Evolutionary conservation across 2,113 vertebrate species (phyloP), one percentile per base, ranked within the genome.

Genomic region (Micronycteris hirsuta): DNA sequence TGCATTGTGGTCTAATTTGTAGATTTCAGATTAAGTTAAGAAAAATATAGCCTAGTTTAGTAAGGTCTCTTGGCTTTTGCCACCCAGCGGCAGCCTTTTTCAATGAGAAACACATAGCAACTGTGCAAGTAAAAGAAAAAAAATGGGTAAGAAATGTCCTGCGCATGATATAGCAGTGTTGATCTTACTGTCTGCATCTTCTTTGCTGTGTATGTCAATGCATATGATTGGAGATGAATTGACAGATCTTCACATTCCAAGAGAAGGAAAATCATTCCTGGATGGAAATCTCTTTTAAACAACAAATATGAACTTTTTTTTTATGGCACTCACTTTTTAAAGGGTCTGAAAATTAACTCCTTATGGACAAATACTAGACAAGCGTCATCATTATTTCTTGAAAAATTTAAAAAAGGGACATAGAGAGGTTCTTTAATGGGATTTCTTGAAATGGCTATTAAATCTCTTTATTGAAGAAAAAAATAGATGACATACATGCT

Each of bases 391-490:
- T 96, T 97, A 97, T 93, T 92, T 96, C 89, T 95, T 96, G 86
- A 77, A 97, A 93, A 97, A 78, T 83, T 94, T 89, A 76, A 81
- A 87, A 96, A 95, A 96, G 97, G 97, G 97, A 97, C 95, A 96
- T 97, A 96, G 97, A 98, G 97, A 98, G 95, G 93, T 96, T 97
- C 87, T 98, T 96, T 83, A 93, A 97, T 33, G 85, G 96, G 86
- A 96, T 74, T 93, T 97, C 96, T 98, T 97, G 96, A 97, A 97
- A 97, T 96, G 96, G 87, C 97, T 95, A 96, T 97, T 98, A 97
- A 97, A 89, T 96, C 49, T 97, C 98, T 98, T 97, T 98, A 93
- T 97, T 98, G 97, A 98, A 98, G 97, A 98, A 98, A 96, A 96
- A 98, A 97, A 97, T 89, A 97, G 96, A 97, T 96, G 97, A 97